phyloP scores from a whole-genome alignment of 2,797 vertebrate genomes.

The Clarias platycephalus region DNA sequence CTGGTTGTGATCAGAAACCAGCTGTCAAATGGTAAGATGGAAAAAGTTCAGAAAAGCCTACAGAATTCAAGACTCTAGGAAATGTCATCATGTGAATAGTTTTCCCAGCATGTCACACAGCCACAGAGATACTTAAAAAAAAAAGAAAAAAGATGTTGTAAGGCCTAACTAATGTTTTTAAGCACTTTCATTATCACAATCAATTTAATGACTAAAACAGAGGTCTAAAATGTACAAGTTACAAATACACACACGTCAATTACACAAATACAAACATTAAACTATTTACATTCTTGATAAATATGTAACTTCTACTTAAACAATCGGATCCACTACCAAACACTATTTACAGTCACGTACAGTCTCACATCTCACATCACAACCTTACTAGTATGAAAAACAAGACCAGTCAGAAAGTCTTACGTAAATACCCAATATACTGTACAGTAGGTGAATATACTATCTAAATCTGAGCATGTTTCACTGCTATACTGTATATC shows the following conservation, averaged over 20 bases:
- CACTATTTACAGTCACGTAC: neutral
- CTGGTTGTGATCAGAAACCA: neutral
- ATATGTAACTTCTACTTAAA: neutral
- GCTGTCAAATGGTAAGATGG: neutral
- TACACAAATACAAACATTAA: neutral
- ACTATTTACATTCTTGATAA: neutral
- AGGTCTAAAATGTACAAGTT: neutral
- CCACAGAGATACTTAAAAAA: neutral
- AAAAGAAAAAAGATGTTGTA: neutral
- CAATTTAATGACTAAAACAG: neutral
- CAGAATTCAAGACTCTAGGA: neutral
- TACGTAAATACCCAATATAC: neutral
- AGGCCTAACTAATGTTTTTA: neutral
- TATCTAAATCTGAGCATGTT: neutral
- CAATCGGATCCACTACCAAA: neutral
- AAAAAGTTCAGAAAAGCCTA: neutral
- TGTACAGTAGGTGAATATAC: neutral
- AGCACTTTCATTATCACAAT: neutral
- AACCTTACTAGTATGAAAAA: neutral
- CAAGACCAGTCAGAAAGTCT: neutral
- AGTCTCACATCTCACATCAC: neutral
- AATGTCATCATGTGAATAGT: neutral
- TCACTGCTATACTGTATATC: neutral
- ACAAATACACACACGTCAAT: neutral
- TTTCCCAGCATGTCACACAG: constrained; percentile 3